Conservation (phyloP, 2,888 invertebrate species). For the Orchestes rusci region DNA sequence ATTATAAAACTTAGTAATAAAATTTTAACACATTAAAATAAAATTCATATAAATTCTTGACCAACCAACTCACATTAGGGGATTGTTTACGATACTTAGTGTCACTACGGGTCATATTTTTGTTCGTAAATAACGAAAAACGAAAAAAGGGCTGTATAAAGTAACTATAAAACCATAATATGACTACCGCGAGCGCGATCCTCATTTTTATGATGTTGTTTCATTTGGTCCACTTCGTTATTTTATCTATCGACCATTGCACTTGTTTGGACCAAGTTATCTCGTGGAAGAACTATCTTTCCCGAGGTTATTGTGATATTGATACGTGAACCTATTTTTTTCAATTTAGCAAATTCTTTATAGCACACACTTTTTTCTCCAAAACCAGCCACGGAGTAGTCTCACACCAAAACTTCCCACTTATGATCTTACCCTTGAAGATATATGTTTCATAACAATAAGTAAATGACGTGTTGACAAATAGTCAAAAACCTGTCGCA, state of each 20-base stretch:
- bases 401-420: neutral
- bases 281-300: too few species aligned
- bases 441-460: too few species aligned
- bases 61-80: conserved; percentile 46
- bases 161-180: conserved; percentile 45
- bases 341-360: too few species aligned
- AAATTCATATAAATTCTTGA: conserved; percentile 47
- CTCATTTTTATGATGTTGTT: conserved; percentile 15
- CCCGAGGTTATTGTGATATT: too few species aligned
- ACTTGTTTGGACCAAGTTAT: too few species aligned
- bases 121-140: conserved; percentile 46
- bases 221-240: conserved; percentile 12
- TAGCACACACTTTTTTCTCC: too few species aligned
- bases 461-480: too few species aligned
- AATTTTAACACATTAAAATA: conserved; percentile 47
- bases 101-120: conserved; percentile 44
- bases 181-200: conserved; percentile 39
- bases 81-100: conserved; percentile 45
- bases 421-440: too few species aligned
- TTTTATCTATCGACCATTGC: conserved; percentile 3
- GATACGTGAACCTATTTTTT: too few species aligned
- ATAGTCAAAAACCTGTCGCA: too few species aligned
- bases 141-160: conserved; percentile 45
- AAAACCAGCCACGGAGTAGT: too few species aligned
- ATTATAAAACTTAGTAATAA: conserved; percentile 48